A percentile compares a stretch with the other conserved stretches of the same genome.
These are phyloP conservation scores for Chalcosyrphus nemorum DNA, from an alignment of 2,888 invertebrate species.

Conservation along the genomic window DNA sequence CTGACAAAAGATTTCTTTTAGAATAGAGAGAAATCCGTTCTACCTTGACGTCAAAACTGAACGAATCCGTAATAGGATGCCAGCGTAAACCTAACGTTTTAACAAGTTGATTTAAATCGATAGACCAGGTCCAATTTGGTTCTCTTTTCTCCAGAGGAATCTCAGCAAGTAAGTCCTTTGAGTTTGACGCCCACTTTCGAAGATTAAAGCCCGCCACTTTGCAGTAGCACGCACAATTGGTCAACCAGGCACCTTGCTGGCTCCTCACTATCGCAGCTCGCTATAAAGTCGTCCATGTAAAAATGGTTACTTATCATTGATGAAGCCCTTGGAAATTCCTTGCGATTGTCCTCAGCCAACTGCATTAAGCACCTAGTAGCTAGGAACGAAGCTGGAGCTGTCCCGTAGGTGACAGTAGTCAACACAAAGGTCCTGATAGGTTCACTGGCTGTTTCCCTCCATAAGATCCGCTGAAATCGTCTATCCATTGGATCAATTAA, in stretches of 20 bases:
- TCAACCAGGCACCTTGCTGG: no score
- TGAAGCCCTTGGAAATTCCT: no score
- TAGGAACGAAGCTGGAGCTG: constrained; percentile 46
- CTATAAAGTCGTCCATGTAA: constrained; percentile 38
- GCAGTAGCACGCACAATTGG: constrained; percentile 5
- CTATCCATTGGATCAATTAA: constrained; percentile 41
- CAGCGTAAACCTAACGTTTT: no score
- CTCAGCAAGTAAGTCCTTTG: background rate
- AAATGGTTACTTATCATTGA: no score
- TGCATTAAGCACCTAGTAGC: constrained; percentile 24
- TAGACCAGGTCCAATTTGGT: background rate
- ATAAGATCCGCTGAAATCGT: constrained; percentile 60
- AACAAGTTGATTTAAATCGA: background rate
- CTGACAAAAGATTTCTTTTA: no score
- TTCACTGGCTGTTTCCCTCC: constrained; percentile 25
- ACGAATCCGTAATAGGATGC: no score
- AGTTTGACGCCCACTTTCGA: constrained; percentile 42
- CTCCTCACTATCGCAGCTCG: background rate
- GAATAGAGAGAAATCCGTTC: no score
- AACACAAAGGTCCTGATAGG: constrained; percentile 41
- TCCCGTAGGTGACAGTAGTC: constrained; percentile 64
- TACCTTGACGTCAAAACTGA: background rate
- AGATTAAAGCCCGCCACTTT: constrained; percentile 36
- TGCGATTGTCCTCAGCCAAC: background rate
- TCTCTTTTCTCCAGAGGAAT: background rate